These are phyloP conservation scores for Haliclona indistincta DNA, from an alignment of 37 sponge, comb jelly and placozoan species.

Conservation along the genomic window DNA sequence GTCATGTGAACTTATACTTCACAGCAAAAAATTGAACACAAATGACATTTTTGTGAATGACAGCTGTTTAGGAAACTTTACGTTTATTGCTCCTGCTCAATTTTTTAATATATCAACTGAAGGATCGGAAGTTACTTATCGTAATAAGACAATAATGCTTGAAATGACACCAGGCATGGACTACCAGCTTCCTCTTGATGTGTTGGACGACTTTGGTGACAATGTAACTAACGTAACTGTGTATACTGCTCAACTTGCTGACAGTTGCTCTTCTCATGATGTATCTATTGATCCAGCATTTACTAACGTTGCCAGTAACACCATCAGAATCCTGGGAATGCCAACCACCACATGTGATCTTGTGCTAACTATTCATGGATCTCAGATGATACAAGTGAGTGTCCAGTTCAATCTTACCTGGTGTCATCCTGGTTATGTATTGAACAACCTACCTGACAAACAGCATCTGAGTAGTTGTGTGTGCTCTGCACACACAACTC, in stretches of 20 bases:
- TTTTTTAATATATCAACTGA: too few species aligned
- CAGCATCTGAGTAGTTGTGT: background rate
- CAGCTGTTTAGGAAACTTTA: too few species aligned
- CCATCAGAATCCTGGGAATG: background rate
- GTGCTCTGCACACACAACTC: conserved; percentile 5
- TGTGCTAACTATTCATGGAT: background rate
- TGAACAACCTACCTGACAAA: background rate
- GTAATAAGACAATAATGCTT: too few species aligned
- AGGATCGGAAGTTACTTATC: too few species aligned
- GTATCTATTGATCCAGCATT: background rate
- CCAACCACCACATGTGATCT: background rate
- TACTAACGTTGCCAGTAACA: background rate
- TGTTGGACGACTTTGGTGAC: background rate
- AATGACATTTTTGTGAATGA: background rate
- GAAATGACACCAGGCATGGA: background rate
- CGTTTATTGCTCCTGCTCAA: too few species aligned
- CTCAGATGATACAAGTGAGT: background rate
- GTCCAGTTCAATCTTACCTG: background rate
- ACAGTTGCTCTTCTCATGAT: background rate
- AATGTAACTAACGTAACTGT: background rate
- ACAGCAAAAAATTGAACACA: too few species aligned
- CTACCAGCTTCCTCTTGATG: background rate
- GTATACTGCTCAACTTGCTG: background rate
- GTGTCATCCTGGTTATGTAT: conserved; percentile 26
- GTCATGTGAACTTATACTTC: background rate